A percentile compares a stretch with the other conserved stretches of the same genome.
phyloP scores from a whole-genome alignment of 2,113 vertebrate species.

The Strix uralensis region DNA sequence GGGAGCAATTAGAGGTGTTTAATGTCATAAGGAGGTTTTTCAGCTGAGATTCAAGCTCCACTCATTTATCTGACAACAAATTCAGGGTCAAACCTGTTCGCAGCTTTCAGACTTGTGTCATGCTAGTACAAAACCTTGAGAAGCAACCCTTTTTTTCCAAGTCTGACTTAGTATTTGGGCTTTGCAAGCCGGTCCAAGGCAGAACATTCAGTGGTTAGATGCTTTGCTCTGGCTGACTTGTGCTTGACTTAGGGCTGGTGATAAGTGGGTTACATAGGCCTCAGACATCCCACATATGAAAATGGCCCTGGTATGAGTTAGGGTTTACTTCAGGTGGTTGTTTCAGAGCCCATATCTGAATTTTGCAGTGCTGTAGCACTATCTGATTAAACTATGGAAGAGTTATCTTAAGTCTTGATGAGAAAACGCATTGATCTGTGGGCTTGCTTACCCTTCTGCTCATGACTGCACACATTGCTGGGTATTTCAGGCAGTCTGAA shows the following conservation, averaged over 20 bases:
- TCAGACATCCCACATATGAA: neutral
- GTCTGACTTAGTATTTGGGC: neutral
- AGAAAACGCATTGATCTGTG: neutral
- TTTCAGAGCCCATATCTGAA: neutral
- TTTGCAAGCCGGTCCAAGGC: neutral
- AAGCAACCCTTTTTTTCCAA: neutral
- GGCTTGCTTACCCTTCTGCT: neutral
- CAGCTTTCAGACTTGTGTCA: neutral
- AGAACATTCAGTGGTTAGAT: fast-evolving
- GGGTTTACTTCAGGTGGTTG: neutral
- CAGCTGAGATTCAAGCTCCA: neutral
- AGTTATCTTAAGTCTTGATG: neutral
- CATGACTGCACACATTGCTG: fast-evolving
- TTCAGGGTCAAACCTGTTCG: neutral
- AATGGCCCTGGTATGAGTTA: neutral
- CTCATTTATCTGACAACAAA: neutral
- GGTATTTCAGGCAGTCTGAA: neutral
- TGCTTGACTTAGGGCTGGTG: neutral
- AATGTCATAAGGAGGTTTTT: neutral
- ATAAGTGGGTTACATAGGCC: neutral
- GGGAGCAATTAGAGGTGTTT: neutral
- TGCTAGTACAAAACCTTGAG: neutral
- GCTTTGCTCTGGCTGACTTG: neutral
- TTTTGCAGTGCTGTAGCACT: neutral
- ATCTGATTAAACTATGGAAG: neutral